Base-by-base conservation (phyloP, 1,140 invertebrate genomes). In the Diachasmimorpha longicaudata region DNA sequence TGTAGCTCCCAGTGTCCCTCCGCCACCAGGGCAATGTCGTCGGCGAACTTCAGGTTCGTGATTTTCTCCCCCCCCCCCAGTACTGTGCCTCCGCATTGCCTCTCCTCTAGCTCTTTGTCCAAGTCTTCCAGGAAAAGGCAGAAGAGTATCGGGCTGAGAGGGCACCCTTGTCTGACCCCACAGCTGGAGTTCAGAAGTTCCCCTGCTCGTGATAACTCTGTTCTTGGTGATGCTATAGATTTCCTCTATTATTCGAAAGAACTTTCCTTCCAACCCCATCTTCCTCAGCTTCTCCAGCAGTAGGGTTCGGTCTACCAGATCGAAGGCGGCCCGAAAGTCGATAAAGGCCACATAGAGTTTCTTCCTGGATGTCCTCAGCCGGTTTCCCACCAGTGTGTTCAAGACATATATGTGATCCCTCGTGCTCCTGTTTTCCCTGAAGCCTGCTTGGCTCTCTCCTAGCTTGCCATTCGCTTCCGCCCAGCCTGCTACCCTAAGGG, bases 341-440 rank as follows among this genome's bases (percentile, higher is more conserved):
- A 31, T 31, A 31, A 31, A 71, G 6, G 69, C 69, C 0, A 46
- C 39, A n/a, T 55, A 44, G 10, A 68, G 11, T 48, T 75, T 70
- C 21, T 46, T n/a, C 39, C 42, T n/a, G 71, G 67, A 31, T 21
- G 37, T 31, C 11, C 46, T 44, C 5, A 46, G 8, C 14, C 16
- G 66, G 36, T 67, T 75, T 11, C n/a, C 39, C 37, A 78, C 72
- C 8, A 67, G 0, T 23, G 46, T 23, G 23, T 76, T 77, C 14
- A 74, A 1, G 0, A 48, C 13, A 31, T 75, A 75, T 31, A 79
- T 75, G 10, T 79, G 69, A 4, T 79, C 73, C 42, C 70, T 71
- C 14, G 70, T 71, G 19, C 39, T 16, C 21, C 63, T 73, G 0
- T 42, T 21, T 37, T 1, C 58, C 14, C 74, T 77, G 37, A 76